phyloP scores from a whole-genome alignment of 2,888 invertebrate species.

The Agrochola lota region DNA sequence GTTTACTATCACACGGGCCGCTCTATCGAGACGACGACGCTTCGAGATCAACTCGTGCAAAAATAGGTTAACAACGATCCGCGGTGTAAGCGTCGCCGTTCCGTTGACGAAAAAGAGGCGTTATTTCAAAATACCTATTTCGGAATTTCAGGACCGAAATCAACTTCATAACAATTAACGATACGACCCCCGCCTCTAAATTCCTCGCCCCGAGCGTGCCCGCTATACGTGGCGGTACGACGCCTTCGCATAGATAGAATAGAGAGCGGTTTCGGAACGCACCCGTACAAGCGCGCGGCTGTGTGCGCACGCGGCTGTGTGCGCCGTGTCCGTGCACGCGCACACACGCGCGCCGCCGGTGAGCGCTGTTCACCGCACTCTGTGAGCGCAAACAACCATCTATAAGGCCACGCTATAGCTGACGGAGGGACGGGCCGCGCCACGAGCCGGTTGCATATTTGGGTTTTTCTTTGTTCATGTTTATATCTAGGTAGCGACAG shows the following conservation, averaged over 20 bases:
- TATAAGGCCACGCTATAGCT: constrained; percentile 91
- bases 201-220: constrained; percentile 91
- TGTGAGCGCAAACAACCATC: constrained; percentile 91
- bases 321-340: constrained; percentile 77
- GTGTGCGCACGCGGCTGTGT: constrained; percentile 77
- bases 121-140: constrained; percentile 90
- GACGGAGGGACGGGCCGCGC: constrained; percentile 87
- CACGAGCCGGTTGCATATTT: constrained; percentile 79
- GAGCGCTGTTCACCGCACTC: constrained; percentile 91
- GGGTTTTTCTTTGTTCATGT: constrained; percentile 74
- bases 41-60: constrained; percentile 61
- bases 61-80: constrained; percentile 62
- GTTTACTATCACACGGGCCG: constrained; percentile 67
- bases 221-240: constrained; percentile 90
- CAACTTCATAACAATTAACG: constrained; percentile 91
- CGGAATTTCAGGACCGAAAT: constrained; percentile 90
- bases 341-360: constrained; percentile 87
- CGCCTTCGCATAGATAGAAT: constrained; percentile 91
- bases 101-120: constrained; percentile 85
- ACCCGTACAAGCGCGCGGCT: constrained; percentile 81
- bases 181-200: constrained; percentile 91
- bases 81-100: constrained; percentile 66
- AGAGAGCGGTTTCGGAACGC: constrained; percentile 91
- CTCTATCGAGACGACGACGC: constrained; percentile 62
- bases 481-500: constrained; percentile 51